Conservation (phyloP, 2,113 vertebrate genomes). For the Pterocles gutturalis region DNA sequence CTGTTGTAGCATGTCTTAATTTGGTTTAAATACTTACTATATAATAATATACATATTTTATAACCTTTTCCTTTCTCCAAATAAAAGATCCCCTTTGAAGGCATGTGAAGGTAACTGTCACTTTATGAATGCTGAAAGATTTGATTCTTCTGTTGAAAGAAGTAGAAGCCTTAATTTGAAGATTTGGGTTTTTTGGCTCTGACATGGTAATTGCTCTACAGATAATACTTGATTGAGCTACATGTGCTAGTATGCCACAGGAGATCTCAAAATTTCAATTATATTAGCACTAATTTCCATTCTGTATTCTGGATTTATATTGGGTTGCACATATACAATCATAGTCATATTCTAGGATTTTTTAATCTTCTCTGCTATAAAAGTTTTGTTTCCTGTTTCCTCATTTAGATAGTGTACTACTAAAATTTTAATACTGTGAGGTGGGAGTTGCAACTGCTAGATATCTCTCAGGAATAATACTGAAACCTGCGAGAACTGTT, state of each 20-base stretch:
- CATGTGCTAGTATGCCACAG: neutral
- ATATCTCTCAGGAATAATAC: neutral
- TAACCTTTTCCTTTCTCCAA: neutral
- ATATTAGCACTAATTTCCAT: neutral
- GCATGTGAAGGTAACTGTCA: neutral
- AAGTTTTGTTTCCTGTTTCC: neutral
- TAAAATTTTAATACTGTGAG: neutral
- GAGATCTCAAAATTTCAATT: neutral
- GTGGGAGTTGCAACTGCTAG: neutral
- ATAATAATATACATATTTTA: neutral
- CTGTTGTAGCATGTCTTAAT: neutral
- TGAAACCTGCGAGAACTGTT: neutral
- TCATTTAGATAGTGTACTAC: neutral
- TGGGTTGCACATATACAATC: neutral
- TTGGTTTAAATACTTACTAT: neutral
- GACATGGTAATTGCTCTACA: neutral
- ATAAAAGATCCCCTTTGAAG: neutral
- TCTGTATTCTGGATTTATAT: neutral
- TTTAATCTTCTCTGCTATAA: neutral
- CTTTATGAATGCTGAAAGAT: neutral
- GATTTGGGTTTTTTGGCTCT: neutral
- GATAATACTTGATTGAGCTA: neutral
- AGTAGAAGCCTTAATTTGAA: neutral
- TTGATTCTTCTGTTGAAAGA: neutral
- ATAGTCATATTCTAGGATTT: neutral